These are phyloP conservation scores for Crotalus viridis DNA, from an alignment of 2,113 vertebrate genomes.

Conservation along the genomic window DNA sequence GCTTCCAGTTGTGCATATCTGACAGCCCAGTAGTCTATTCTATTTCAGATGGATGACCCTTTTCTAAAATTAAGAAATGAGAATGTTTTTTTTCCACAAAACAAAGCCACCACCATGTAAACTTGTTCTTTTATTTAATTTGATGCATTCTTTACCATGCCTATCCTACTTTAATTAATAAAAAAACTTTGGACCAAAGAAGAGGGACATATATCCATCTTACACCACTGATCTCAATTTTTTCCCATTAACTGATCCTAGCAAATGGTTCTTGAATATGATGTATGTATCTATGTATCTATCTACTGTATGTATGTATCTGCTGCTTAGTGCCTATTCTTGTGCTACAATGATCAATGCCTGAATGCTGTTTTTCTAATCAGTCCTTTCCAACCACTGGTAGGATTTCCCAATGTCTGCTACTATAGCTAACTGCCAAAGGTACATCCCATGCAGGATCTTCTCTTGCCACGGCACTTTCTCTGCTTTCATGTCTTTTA, in stretches of 20 bases:
- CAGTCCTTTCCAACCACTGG: background rate
- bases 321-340: background rate
- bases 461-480: background rate
- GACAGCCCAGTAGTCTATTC: background rate
- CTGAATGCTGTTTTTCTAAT: background rate
- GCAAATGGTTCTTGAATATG: background rate
- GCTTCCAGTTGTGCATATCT: background rate
- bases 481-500: background rate
- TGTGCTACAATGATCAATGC: background rate
- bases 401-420: background rate
- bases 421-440: background rate
- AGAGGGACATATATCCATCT: background rate
- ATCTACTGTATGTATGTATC: background rate
- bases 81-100: background rate
- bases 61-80: background rate
- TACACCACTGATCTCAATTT: background rate
- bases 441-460: background rate
- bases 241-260: background rate
- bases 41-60: background rate
- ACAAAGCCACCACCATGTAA: background rate
- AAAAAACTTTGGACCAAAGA: background rate
- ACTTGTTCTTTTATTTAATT: background rate
- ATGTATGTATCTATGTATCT: too few relatives aligned
- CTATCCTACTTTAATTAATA: background rate
- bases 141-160: background rate